Evolutionary conservation across 1,140 invertebrate genomes (phyloP).

Genomic region (Augochlora pura): DNA sequence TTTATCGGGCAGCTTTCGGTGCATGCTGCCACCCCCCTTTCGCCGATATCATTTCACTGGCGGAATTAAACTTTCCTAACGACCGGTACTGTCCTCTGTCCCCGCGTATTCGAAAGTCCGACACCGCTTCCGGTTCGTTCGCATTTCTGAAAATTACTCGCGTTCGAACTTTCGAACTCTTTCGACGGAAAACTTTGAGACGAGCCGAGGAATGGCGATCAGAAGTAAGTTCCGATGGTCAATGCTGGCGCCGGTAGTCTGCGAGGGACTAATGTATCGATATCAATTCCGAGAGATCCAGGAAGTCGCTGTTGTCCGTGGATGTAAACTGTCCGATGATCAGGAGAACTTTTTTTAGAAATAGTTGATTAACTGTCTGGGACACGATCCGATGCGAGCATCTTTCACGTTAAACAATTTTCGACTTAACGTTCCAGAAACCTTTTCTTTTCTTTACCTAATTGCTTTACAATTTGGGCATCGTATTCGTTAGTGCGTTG

Average conservation of each 20-base stretch:
- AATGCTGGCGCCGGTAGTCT: background rate
- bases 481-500: too few relatives aligned
- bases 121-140: background rate
- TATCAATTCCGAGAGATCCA: background rate
- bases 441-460: too few relatives aligned
- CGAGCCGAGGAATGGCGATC: background rate
- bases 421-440: too few relatives aligned
- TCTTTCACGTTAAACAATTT: too few relatives aligned
- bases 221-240: background rate
- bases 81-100: background rate
- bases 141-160: too few relatives aligned
- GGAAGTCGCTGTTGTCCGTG: background rate
- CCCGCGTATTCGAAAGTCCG: background rate
- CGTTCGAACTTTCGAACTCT: too few relatives aligned
- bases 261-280: background rate
- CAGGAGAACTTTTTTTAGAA: too few relatives aligned
- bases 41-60: background rate
- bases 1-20: slow-evolving; percentile 39
- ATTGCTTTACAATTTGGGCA: too few relatives aligned
- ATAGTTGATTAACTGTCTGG: too few relatives aligned
- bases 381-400: too few relatives aligned
- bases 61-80: slow-evolving; percentile 3
- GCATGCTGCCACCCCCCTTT: background rate
- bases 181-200: too few relatives aligned
- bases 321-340: too few relatives aligned